These are phyloP conservation scores for Uloborus plumipes DNA, from an alignment of 2,888 invertebrate genomes.

Conservation along the genomic window DNA sequence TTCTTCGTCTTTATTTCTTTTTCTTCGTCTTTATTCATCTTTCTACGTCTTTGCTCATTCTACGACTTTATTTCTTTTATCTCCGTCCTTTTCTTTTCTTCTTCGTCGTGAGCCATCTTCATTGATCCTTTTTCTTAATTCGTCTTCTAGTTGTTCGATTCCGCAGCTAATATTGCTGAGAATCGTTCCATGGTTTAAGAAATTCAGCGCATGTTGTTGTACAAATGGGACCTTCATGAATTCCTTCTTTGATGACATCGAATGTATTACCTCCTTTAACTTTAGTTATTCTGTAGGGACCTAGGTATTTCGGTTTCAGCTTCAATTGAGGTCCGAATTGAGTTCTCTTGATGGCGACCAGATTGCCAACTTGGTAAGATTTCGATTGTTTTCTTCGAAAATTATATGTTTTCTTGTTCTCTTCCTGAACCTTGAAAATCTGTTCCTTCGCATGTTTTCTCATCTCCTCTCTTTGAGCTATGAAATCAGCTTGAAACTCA, in stretches of 20 bases:
- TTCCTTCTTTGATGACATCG: background rate
- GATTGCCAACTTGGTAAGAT: background rate
- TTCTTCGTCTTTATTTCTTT: too few species aligned
- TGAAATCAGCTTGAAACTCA: background rate
- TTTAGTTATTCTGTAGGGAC: background rate
- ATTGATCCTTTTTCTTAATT: too few species aligned
- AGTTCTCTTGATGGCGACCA: conserved; percentile 1
- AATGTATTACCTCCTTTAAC: background rate
- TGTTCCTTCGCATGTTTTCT: background rate
- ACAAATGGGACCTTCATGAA: background rate
- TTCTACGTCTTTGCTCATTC: too few species aligned
- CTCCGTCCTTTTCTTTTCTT: too few species aligned
- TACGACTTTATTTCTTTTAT: too few species aligned
- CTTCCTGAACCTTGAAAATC: background rate
- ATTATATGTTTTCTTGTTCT: conserved; percentile 3
- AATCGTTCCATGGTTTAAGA: background rate
- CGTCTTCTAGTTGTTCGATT: too few species aligned
- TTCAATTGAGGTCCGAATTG: background rate
- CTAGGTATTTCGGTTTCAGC: background rate
- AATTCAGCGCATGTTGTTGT: background rate
- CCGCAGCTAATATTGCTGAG: too few species aligned
- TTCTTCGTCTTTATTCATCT: too few species aligned
- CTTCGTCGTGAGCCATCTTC: too few species aligned
- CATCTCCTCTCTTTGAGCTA: background rate
- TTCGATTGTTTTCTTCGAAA: background rate